Evolutionary conservation across 1,140 invertebrate species (phyloP).

Genomic region (Parasteatoda tepidariorum): DNA sequence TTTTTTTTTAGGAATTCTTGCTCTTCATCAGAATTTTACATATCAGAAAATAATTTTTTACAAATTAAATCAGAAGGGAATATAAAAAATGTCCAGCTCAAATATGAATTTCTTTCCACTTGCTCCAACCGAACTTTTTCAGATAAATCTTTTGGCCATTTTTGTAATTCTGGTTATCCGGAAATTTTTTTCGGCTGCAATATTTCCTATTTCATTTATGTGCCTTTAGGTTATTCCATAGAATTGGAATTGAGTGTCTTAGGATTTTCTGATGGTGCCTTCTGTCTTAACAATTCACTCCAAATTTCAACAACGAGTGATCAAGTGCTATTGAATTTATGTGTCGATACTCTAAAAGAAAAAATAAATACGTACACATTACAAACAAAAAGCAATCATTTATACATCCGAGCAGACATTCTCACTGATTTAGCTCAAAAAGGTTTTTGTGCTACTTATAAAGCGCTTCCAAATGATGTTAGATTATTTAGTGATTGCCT

Average conservation of each 20-base stretch:
- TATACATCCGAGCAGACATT: neutral
- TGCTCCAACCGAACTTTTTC: slow-evolving; percentile 30
- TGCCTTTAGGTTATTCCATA: slow-evolving; percentile 42
- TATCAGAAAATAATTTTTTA: slow-evolving; percentile 49
- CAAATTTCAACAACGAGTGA: neutral
- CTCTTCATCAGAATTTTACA: slow-evolving; percentile 39
- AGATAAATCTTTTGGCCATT: neutral
- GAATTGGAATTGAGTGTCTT: slow-evolving; percentile 23
- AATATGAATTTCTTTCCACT: slow-evolving; percentile 9
- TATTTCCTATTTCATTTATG: slow-evolving; percentile 10
- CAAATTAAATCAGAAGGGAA: slow-evolving; percentile 3
- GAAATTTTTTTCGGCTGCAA: slow-evolving; percentile 27
- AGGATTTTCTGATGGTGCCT: slow-evolving; percentile 18
- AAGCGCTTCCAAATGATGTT: neutral
- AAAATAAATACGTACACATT: neutral
- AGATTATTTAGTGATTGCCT: slow-evolving; percentile 68
- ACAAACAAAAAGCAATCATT: neutral
- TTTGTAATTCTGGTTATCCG: slow-evolving; percentile 33
- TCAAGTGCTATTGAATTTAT: neutral
- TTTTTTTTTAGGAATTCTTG: slow-evolving; percentile 21
- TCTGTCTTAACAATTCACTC: neutral
- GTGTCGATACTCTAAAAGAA: neutral
- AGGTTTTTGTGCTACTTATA: slow-evolving; percentile 35
- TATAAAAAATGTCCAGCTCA: neutral
- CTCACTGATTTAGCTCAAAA: neutral